phyloP scores from a whole-genome alignment of 1,140 invertebrate genomes.

The Zaprionus taronus region DNA sequence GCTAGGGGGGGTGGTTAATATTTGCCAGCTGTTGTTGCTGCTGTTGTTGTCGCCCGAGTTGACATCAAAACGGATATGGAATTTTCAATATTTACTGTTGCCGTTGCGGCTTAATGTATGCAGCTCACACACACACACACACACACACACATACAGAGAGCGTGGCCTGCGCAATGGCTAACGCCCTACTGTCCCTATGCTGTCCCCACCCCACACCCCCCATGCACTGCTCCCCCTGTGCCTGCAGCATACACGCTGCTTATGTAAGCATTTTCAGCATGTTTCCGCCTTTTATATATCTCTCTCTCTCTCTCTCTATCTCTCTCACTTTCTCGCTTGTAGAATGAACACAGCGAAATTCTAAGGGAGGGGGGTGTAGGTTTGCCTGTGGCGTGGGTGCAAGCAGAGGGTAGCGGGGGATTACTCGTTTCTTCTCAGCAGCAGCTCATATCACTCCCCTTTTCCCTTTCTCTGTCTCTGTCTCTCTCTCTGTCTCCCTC shows the following conservation, averaged over 20 bases:
- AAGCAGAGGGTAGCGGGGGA: background rate
- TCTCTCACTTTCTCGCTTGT: background rate
- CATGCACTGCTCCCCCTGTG: background rate
- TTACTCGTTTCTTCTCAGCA: conserved; percentile 2
- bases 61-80: conserved; percentile 77
- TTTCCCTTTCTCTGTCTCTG: conserved; percentile 13
- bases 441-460: conserved; percentile 1
- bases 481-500: conserved; percentile 1
- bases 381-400: background rate
- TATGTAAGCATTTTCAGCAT: conserved; percentile 80
- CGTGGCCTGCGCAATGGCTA: conserved; percentile 47
- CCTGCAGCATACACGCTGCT: conserved; percentile 52
- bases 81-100: conserved; percentile 79
- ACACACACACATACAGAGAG: conserved; percentile 23
- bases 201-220: background rate
- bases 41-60: conserved; percentile 50
- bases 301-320: conserved; percentile 5
- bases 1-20: background rate
- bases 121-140: conserved; percentile 50
- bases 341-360: background rate
- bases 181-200: conserved; percentile 26
- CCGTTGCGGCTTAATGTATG: conserved; percentile 68
- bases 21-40: conserved; percentile 21
- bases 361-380: background rate
- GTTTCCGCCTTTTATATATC: conserved; percentile 74